A percentile compares a stretch with the other conserved stretches of the same genome.
Evolutionary conservation across 2,113 vertebrate species (phyloP).

Genomic region (Mesoclemmys tuberculata): DNA sequence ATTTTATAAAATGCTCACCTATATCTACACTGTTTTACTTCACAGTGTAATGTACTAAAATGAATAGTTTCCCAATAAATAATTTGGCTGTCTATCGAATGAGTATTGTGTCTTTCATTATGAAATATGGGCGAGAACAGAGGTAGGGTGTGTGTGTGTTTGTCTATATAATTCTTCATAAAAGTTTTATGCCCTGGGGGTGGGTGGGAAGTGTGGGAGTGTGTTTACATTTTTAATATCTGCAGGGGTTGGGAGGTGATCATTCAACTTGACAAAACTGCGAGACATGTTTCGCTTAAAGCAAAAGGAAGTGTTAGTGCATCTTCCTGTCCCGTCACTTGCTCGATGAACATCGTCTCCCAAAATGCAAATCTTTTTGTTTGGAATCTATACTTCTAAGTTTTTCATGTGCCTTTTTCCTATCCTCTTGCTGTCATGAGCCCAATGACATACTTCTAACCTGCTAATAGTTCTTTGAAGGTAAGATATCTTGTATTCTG

Average conservation of each 20-base stretch:
- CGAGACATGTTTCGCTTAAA: too few relatives aligned
- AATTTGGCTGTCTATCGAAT: conserved; percentile 48
- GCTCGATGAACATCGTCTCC: background rate
- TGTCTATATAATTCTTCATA: rapidly evolving
- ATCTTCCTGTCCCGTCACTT: background rate
- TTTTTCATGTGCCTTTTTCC: conserved; percentile 80
- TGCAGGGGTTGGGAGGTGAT: background rate
- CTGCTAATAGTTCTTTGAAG: conserved; percentile 82
- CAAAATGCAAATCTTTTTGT: background rate
- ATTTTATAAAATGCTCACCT: conserved; percentile 12
- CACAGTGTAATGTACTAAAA: conserved; percentile 60
- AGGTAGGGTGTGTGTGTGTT: rapidly evolving
- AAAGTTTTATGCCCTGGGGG: background rate
- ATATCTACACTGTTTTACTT: conserved; percentile 21
- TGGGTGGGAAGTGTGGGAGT: background rate
- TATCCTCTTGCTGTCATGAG: conserved; percentile 80
- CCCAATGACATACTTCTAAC: conserved; percentile 79
- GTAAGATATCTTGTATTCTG: conserved; percentile 83
- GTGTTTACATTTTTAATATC: rapidly evolving
- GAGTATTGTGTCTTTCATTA: conserved; percentile 69
- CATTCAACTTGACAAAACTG: background rate
- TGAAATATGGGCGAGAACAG: rapidly evolving
- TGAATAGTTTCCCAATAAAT: conserved; percentile 78
- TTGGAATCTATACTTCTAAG: conserved; percentile 69
- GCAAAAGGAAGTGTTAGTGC: background rate